phyloP scores from a whole-genome alignment of 1,140 invertebrate species.

The Eubasilissa regina region DNA sequence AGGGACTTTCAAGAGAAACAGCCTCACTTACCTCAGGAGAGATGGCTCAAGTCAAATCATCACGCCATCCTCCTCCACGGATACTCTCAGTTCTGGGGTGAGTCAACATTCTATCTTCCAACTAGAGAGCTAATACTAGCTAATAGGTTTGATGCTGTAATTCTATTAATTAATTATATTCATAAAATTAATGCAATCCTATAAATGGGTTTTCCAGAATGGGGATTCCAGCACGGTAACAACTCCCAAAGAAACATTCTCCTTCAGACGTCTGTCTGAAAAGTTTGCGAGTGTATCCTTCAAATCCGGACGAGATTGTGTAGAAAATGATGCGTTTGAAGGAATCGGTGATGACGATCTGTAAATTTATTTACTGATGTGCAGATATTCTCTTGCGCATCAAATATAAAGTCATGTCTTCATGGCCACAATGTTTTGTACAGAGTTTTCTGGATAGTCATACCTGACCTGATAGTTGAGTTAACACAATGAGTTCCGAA shows the following conservation, averaged over 20 bases:
- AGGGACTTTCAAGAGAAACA: slow-evolving; percentile 63
- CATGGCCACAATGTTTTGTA: too few relatives aligned
- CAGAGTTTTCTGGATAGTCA: too few relatives aligned
- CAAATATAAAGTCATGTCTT: too few relatives aligned
- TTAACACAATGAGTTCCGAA: too few relatives aligned
- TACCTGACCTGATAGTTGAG: too few relatives aligned
- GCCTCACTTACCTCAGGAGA: slow-evolving; percentile 71
- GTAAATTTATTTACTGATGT: slow-evolving; percentile 69
- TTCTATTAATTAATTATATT: too few relatives aligned
- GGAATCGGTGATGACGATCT: slow-evolving; percentile 93
- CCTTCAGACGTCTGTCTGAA: slow-evolving; percentile 73
- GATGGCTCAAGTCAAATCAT: slow-evolving; percentile 73
- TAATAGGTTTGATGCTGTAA: too few relatives aligned
- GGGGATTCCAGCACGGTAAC: slow-evolving; percentile 67
- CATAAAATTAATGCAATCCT: too few relatives aligned
- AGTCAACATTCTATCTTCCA: slow-evolving; percentile 33
- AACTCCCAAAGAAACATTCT: slow-evolving; percentile 70
- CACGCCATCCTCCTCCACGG: slow-evolving; percentile 71
- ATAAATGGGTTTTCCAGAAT: slow-evolving; percentile 64
- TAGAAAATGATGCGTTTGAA: slow-evolving; percentile 92
- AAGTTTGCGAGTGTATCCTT: slow-evolving; percentile 76
- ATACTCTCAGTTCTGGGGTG: slow-evolving; percentile 69
- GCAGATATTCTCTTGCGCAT: too few relatives aligned
- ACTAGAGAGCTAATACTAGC: too few relatives aligned
- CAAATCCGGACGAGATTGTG: slow-evolving; percentile 77